Base-by-base conservation (phyloP, 2,888 invertebrate genomes). In the Corythucha ciliata region DNA sequence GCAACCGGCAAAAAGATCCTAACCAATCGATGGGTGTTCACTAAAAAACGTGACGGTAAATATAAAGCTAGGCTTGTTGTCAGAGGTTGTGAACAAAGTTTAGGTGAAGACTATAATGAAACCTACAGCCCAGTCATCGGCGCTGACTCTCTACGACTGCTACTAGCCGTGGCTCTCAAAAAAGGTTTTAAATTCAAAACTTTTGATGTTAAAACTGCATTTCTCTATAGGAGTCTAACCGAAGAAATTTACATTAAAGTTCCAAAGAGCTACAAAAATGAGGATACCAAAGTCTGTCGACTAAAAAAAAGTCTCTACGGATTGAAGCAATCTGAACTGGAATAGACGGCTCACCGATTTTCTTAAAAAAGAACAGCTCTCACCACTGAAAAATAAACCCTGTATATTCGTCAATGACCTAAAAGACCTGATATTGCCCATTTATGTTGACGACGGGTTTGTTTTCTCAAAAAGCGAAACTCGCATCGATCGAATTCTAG, bases 1-100 rank as follows among this genome's bases (percentile, higher is more conserved):
- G 51, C 37, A 5, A 20, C 37, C 7, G 26, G 22, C 10, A 25
- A 14, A 10, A 46, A 33, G 41, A 29, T 59, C 2, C 56, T 62
- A 5, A 55, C 58, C 0, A 59, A 57, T 21, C 62, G 60, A 37
- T 64, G 63, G 63, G 58, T 62, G 0, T 63, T 61, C 39, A 60
- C 58, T 49, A 47, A 55, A 6, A 60, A 57, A 36, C 27, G 57
- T 10, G 45, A 57, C 14, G 34, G 45, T 2, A 51, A 45, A 21
- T 60, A 51, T 26, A 61, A 61, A 42, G 61, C 63, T 3, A 53
- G 62, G 39, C 47, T 63, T 2, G 61, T 63, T 2, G 61, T 58
- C 4, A 47, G 57, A 44, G 61, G 60, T 2, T 65, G 50, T 34
- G 60, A 57, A 42, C 63, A 59, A 57, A 56, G 59, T 36, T 56